Evolutionary conservation across 2,797 vertebrate species (phyloP).

Genomic region (Pteronotus mesoamericanus): DNA sequence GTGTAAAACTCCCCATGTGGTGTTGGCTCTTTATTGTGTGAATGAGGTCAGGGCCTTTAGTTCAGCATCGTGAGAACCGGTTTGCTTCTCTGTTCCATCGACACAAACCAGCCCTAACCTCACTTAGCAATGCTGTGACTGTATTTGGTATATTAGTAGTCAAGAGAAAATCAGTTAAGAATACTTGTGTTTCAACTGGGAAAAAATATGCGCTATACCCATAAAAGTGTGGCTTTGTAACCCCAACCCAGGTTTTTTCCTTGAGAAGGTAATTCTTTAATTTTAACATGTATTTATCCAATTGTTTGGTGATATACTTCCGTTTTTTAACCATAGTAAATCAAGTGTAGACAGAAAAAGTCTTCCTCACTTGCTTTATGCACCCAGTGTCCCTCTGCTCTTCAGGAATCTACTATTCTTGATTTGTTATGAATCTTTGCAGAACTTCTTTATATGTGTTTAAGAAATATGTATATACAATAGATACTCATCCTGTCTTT

Average conservation of each 20-base stretch:
- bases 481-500: not conserved
- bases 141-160: not conserved
- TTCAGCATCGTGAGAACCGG: not conserved
- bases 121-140: not conserved
- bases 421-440: not conserved
- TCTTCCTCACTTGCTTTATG: not conserved
- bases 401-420: not conserved
- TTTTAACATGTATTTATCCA: not conserved
- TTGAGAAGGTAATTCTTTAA: not conserved
- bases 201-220: not conserved
- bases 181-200: not conserved
- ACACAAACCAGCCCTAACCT: not conserved
- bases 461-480: not conserved
- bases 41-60: not conserved
- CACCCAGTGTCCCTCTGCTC: not conserved
- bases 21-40: not conserved
- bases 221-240: not conserved
- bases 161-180: not conserved
- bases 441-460: not conserved
- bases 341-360: not conserved
- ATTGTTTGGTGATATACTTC: not conserved
- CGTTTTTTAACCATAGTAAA: not conserved
- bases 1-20: not conserved
- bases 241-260: not conserved
- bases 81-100: not conserved